Evolutionary conservation across 2,113 vertebrate genomes (phyloP), one percentile per base, ranked within the genome.

Genomic region (Prunella himalayana): DNA sequence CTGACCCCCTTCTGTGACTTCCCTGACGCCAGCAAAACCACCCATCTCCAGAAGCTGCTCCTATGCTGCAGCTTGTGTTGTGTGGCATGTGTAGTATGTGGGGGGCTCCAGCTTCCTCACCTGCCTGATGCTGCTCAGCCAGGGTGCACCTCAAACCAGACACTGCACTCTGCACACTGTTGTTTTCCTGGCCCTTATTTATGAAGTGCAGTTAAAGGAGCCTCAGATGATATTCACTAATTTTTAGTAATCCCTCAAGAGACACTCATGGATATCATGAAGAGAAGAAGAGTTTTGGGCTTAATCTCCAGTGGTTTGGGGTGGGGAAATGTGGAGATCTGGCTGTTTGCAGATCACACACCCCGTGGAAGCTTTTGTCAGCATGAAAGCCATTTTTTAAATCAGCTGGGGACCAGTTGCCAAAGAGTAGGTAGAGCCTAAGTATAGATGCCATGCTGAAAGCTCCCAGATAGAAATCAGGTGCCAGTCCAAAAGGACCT

Each of bases 71-170:
- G 42, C 27, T 2, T 4, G 27, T 60, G 39, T 31, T 33, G 2
- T 1, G 0, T 71, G 76, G 39, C 41, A 44, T 3, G 5, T 5
- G 11, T 14, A 14, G 22, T 18, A 15, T 1, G 1, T 53, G 45
- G 35, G 28, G 65, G 20, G 6, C 50, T 79, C 31, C 61, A 72
- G 28, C 6, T 10, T 9, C 17, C 30, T 51, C 61, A 31, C 61
- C 45, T 76, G 11, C 68, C n/a, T 57, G 13, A n/a, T 45, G 17
- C 45, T 8, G 3, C 63, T 78, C 27, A 73, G 35, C 42, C 23
- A 56, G 35, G 10, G 12, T 60, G 37, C 44, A 41, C 45, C 41
- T 82, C 21, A 68, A 63, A 64, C 24, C 27, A 44, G 15, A 23
- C 19, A 33, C 22, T 2, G 2, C 33, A 2, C 39, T 59, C 56